A percentile compares a stretch with the other conserved stretches of the same genome.
Evolutionary conservation across 1,140 invertebrate genomes (phyloP).

Genomic region (Venustaconcha ellipsiformis): DNA sequence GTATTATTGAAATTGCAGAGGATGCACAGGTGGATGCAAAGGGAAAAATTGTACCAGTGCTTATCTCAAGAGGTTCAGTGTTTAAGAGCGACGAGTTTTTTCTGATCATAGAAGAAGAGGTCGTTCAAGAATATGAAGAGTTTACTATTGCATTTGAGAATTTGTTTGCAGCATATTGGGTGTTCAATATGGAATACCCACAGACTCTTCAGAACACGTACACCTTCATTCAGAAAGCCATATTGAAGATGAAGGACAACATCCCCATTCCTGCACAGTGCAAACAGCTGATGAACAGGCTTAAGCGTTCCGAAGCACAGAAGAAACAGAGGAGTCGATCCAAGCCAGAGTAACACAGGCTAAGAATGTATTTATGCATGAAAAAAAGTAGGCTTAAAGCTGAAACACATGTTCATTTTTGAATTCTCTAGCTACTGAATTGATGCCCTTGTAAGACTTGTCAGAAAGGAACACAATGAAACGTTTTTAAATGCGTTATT

Average conservation of each 20-base stretch:
- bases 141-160: constrained; percentile 63
- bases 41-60: constrained; percentile 62
- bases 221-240: constrained; percentile 62
- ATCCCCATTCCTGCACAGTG: constrained; percentile 52
- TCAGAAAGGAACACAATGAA: too few relatives aligned
- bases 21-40: constrained; percentile 58
- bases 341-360: too few relatives aligned
- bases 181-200: constrained; percentile 65
- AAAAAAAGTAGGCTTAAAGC: too few relatives aligned
- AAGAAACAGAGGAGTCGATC: too few relatives aligned
- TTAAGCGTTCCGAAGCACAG: constrained; percentile 14
- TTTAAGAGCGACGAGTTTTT: constrained; percentile 64
- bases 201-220: constrained; percentile 60
- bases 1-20: constrained; percentile 61
- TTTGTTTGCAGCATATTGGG: constrained; percentile 63
- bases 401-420: too few relatives aligned
- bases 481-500: too few relatives aligned
- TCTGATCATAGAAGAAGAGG: constrained; percentile 61
- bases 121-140: constrained; percentile 65
- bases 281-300: constrained; percentile 49
- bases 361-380: too few relatives aligned
- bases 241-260: constrained; percentile 54
- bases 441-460: too few relatives aligned
- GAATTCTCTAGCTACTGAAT: too few relatives aligned
- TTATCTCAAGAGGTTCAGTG: constrained; percentile 59